Conservation (phyloP, 1,140 invertebrate genomes). For the Xylocopa sonorina region DNA sequence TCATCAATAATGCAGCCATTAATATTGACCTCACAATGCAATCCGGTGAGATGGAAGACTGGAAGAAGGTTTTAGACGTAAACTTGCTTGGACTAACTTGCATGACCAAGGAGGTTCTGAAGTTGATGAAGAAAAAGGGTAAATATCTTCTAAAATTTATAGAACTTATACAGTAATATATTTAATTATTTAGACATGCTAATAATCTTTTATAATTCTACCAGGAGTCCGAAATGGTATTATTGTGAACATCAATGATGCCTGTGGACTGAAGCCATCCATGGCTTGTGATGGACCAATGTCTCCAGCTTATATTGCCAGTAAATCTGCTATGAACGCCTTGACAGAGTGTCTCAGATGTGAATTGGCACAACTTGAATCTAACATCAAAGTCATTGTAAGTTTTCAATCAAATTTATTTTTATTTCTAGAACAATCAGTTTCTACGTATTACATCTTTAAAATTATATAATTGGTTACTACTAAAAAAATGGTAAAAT, state of each 20-base stretch:
- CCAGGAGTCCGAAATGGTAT: slow-evolving; percentile 49
- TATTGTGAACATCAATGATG: slow-evolving; percentile 86
- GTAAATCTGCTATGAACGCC: slow-evolving; percentile 83
- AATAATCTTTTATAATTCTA: background rate
- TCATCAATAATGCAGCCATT: slow-evolving; percentile 86
- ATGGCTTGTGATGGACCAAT: slow-evolving; percentile 39
- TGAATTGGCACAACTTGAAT: slow-evolving; percentile 80
- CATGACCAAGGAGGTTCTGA: slow-evolving; percentile 86
- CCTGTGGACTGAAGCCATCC: slow-evolving; percentile 22
- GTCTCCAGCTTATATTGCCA: slow-evolving; percentile 82
- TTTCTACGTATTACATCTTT: background rate
- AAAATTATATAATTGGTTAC: background rate
- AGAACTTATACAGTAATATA: background rate
- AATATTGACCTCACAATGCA: slow-evolving; percentile 41
- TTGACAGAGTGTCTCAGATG: slow-evolving; percentile 83
- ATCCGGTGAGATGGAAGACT: slow-evolving; percentile 79
- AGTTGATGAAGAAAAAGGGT: slow-evolving; percentile 85
- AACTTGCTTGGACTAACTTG: slow-evolving; percentile 87
- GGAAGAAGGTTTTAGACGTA: slow-evolving; percentile 84
- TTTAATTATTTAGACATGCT: background rate
- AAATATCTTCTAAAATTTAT: background rate
- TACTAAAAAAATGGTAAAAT: no score
- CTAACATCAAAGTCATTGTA: slow-evolving; percentile 72
- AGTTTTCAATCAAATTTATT: slow-evolving; percentile 72
- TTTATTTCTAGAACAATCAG: background rate